Evolutionary conservation across 2,888 invertebrate species (phyloP).

Genomic region (Acronicta aceris): DNA sequence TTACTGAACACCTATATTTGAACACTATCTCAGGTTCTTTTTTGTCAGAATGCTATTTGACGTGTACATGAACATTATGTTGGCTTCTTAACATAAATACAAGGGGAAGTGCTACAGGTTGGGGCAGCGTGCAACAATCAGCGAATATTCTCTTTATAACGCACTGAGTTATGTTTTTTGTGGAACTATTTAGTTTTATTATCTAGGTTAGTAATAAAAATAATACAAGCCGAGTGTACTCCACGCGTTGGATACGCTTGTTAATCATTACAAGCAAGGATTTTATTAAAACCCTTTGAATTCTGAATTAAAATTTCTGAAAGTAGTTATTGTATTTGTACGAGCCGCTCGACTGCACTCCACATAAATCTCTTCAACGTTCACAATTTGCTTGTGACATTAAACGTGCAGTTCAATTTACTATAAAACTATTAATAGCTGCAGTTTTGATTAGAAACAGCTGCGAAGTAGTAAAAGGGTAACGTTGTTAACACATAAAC

Average conservation of each 20-base stretch:
- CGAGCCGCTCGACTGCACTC: background rate
- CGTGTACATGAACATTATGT: conserved; percentile 15
- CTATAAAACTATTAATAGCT: conserved; percentile 20
- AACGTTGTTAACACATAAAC: conserved; percentile 15
- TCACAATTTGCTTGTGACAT: conserved; percentile 11
- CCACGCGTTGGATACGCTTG: background rate
- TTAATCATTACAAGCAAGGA: conserved; percentile 5
- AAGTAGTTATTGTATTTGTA: no score
- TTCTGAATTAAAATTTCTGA: background rate
- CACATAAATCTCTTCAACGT: background rate
- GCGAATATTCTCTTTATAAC: background rate
- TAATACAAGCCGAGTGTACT: conserved; percentile 47
- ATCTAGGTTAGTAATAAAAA: conserved; percentile 4
- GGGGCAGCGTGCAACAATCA: conserved; percentile 9
- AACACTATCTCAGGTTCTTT: no score
- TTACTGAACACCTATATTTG: no score
- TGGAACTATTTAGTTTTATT: conserved; percentile 1
- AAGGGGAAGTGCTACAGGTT: background rate
- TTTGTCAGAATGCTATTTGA: no score
- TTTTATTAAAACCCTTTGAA: background rate
- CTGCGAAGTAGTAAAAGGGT: background rate
- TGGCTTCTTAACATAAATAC: conserved; percentile 3
- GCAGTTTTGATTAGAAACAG: conserved; percentile 19
- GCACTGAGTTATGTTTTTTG: background rate
- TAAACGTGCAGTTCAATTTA: conserved; percentile 5